Evolutionary conservation across 2,888 invertebrate species (phyloP), one percentile per base, ranked within the genome.

Genomic region (Tinea semifulvella): DNA sequence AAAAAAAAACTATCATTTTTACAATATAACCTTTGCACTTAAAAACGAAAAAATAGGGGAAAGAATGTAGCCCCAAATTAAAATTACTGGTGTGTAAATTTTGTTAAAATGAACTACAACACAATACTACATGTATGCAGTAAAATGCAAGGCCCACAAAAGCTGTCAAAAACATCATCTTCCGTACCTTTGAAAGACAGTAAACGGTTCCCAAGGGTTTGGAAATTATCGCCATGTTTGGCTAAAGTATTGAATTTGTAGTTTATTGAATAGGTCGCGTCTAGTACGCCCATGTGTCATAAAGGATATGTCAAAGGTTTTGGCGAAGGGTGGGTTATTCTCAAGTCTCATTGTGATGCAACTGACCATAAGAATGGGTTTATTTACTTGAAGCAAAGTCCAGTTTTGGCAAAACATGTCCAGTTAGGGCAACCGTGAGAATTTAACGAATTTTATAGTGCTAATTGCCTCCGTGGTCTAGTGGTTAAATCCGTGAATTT

Each of bases 91-190:
- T 11, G 22, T 22, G 40, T 40, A 40, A 40, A 40, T 22, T 22
- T 13, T 19, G 10, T 18, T 14, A 13, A 36, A 36, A 3, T 57
- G 51, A 56, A 47, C 50, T 54, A 57, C 58, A 54, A 58, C 57
- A 69, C 66, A 74, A 75, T 68, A 53, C 53, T 57, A 49, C 57
- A 19, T 44, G 44, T 47, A 42, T 47, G 17, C n/a, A 26, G 35
- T 47, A 47, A 47, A 56, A 57, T 62, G 58, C 62, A 43, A 51
- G 57, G 56, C 65, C 67, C 61, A 62, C 61, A 61, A 56, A 57
- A 68, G 61, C 61, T 71, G 77, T 77, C 79, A 76, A 74, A 79
- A 72, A 60, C 60, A 56, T 74, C 74, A 75, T 69, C 60, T 52
- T 49, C 46, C 46, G 52, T 53, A 14, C 20, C 40, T 22, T 22